Percentiles rank a stretch among this genome's conserved stretches.
Conservation (phyloP, 2,113 vertebrate genomes). For the Callorhinus ursinus region DNA sequence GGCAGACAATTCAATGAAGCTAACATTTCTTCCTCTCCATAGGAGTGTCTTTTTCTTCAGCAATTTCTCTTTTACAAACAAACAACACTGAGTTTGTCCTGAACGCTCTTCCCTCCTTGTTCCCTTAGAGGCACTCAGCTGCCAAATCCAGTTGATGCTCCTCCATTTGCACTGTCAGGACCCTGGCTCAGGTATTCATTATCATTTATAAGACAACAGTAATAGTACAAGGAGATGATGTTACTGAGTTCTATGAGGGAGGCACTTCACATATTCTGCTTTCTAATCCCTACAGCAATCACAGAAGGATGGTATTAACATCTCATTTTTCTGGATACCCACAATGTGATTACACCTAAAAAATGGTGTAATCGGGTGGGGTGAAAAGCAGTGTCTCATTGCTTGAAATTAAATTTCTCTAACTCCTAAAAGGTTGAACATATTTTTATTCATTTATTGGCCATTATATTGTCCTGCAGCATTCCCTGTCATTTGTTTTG, state of each 20-base stretch:
- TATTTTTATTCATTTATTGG: not conserved
- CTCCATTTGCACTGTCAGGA: not conserved
- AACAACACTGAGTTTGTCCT: not conserved
- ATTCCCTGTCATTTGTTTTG: not conserved
- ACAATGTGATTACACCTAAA: not conserved
- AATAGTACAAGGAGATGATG: not conserved
- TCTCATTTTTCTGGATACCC: not conserved
- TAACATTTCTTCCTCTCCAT: not conserved
- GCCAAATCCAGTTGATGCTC: not conserved
- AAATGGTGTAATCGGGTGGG: not conserved
- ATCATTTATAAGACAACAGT: not conserved
- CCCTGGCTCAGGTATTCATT: not conserved
- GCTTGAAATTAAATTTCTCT: not conserved
- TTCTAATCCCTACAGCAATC: not conserved
- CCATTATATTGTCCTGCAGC: not conserved
- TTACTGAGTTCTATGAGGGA: not conserved
- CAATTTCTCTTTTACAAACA: conserved; percentile 1
- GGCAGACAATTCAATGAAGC: not conserved
- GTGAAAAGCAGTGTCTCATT: not conserved
- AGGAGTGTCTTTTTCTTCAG: not conserved
- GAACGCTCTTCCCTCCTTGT: not conserved
- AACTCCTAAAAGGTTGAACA: not conserved
- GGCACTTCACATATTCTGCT: not conserved
- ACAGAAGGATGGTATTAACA: not conserved
- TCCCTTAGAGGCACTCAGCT: not conserved